A percentile compares a stretch with the other conserved stretches of the same genome.
Conservation (phyloP, 1,140 invertebrate genomes). For the Carposina sasakii region DNA sequence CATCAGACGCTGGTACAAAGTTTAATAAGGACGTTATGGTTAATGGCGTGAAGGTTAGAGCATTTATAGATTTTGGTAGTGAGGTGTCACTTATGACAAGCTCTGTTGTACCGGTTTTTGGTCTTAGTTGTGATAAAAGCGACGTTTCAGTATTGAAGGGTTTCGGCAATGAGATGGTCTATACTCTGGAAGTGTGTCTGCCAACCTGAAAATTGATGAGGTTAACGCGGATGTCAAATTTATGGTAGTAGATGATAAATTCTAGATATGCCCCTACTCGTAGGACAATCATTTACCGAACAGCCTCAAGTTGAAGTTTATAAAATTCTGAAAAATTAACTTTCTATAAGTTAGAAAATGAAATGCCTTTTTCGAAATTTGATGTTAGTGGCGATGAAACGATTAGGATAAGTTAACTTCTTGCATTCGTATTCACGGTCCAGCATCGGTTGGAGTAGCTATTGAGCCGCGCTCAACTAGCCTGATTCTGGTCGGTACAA, state of each 20-base stretch:
- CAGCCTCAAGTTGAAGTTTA: conserved; percentile 4
- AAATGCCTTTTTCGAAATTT: background rate
- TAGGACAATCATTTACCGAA: conserved; percentile 12
- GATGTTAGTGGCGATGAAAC: background rate
- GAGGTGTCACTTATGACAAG: background rate
- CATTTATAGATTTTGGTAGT: conserved; percentile 8
- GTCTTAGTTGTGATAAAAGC: background rate
- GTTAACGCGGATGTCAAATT: background rate
- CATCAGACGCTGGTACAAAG: background rate
- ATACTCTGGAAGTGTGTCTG: background rate
- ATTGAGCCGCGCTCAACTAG: background rate
- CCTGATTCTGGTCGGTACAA: background rate
- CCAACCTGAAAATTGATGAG: background rate
- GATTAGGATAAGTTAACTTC: background rate
- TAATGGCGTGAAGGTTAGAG: background rate
- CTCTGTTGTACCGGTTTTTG: background rate
- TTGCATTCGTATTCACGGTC: background rate
- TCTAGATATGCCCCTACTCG: conserved; percentile 8
- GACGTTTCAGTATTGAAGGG: conserved; percentile 3
- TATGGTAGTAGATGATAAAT: conserved; percentile 2
- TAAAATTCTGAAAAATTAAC: background rate
- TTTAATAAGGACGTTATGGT: background rate
- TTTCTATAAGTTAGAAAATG: background rate
- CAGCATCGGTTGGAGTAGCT: background rate
- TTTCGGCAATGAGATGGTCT: background rate